Evolutionary conservation across 2,113 vertebrate species (phyloP).

Genomic region (Crotalus helleri): DNA sequence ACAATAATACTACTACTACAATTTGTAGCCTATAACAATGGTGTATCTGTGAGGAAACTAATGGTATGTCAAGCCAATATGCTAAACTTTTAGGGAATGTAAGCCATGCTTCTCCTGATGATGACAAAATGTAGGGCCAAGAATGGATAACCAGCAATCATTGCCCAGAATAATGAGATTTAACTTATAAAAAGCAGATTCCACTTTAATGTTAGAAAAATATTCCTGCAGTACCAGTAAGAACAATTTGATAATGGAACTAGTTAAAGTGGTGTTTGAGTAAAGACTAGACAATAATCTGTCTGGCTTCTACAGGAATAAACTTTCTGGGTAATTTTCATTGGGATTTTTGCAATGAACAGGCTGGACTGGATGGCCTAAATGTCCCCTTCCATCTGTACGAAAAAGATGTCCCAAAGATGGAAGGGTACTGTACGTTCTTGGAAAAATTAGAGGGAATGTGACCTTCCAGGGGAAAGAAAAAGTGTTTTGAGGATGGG

Average conservation of each 20-base stretch:
- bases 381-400: not conserved
- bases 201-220: not conserved
- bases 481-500: too few species aligned
- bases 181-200: not conserved
- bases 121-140: not conserved
- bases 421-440: too few species aligned
- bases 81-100: not conserved
- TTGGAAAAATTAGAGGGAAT: too few species aligned
- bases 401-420: not conserved
- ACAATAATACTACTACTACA: not conserved
- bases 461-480: too few species aligned
- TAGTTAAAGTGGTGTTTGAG: not conserved
- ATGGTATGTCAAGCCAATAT: not conserved
- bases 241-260: not conserved
- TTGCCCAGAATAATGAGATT: not conserved
- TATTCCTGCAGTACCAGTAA: not conserved
- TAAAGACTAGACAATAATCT: not conserved
- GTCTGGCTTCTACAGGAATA: not conserved
- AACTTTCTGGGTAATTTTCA: not conserved
- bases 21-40: not conserved
- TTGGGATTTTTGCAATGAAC: not conserved
- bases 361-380: not conserved
- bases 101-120: not conserved
- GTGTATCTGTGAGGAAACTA: not conserved
- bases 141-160: not conserved